phyloP scores from a whole-genome alignment of 53 echinoderm and acorn worm species.

The Patiria pectinifera region DNA sequence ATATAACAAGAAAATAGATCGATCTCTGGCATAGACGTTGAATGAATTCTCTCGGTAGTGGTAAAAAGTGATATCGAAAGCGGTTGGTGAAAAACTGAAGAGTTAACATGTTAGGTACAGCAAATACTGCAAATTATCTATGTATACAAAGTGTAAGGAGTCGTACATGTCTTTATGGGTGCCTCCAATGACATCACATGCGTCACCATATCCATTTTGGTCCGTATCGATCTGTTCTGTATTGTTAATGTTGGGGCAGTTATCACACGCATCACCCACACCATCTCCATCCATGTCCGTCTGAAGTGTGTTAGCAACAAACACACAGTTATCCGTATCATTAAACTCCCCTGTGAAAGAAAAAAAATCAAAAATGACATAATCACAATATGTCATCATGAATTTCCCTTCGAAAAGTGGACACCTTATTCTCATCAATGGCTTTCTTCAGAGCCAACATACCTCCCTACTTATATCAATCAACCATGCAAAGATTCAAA shows the following conservation, averaged over 20 bases:
- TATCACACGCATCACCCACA: slow-evolving; percentile 87
- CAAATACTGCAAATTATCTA: too few relatives aligned
- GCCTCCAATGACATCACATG: slow-evolving; percentile 77
- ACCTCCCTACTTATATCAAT: too few relatives aligned
- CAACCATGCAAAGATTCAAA: too few relatives aligned
- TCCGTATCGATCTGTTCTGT: slow-evolving; percentile 75
- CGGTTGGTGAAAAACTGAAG: too few relatives aligned
- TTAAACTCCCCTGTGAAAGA: slow-evolving; percentile 35
- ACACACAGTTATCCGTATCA: slow-evolving; percentile 70
- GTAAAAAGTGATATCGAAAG: too few relatives aligned
- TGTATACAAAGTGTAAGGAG: neutral
- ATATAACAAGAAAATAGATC: neutral
- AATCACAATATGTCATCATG: too few relatives aligned
- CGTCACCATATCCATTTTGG: slow-evolving; percentile 91
- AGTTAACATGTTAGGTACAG: too few relatives aligned
- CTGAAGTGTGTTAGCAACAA: slow-evolving; percentile 74
- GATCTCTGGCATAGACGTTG: too few relatives aligned
- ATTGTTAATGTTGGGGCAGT: slow-evolving; percentile 73
- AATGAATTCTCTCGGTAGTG: too few relatives aligned
- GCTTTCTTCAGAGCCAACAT: too few relatives aligned
- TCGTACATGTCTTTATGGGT: slow-evolving; percentile 82
- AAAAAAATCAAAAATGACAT: neutral
- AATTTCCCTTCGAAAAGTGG: too few relatives aligned
- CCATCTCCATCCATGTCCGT: slow-evolving; percentile 74
- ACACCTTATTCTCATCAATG: too few relatives aligned